Conservation (phyloP, 2,888 invertebrate genomes). For the Cerceris ruficornis region DNA sequence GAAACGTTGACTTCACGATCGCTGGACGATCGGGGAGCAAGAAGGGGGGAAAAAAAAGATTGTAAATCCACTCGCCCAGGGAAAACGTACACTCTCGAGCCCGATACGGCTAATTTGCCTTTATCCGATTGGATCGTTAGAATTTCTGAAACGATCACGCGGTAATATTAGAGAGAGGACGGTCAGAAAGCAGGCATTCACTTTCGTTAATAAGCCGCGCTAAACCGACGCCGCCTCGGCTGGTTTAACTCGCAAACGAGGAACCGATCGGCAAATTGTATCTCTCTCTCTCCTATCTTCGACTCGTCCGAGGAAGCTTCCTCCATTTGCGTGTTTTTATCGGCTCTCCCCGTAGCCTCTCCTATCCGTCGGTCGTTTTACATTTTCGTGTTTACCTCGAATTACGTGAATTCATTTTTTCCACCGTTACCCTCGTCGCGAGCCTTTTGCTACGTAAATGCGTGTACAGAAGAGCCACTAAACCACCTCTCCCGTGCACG, state of each 20-base stretch:
- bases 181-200: slow-evolving; percentile 4
- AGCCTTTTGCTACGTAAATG: background rate
- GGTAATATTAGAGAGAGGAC: background rate
- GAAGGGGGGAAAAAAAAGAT: background rate
- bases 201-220: slow-evolving; percentile 41
- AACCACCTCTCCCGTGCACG: slow-evolving; percentile 14
- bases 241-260: slow-evolving; percentile 51
- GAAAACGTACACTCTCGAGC: background rate
- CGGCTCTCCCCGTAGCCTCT: background rate
- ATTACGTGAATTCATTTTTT: slow-evolving; percentile 28
- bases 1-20: background rate
- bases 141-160: background rate
- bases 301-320: background rate
- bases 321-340: slow-evolving; percentile 42
- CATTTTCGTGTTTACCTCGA: slow-evolving; percentile 39
- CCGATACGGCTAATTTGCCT: background rate
- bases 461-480: slow-evolving; percentile 5
- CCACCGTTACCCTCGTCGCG: background rate
- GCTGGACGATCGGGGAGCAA: background rate
- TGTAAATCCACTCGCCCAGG: background rate
- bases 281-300: slow-evolving; percentile 16
- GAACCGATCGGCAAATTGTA: slow-evolving; percentile 43
- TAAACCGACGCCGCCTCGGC: slow-evolving; percentile 46
- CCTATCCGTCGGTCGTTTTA: slow-evolving; percentile 21
- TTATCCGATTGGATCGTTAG: background rate